A percentile compares a stretch with the other conserved stretches of the same genome.
Conservation (phyloP, 2,113 vertebrate genomes). For the Etia nguti region DNA sequence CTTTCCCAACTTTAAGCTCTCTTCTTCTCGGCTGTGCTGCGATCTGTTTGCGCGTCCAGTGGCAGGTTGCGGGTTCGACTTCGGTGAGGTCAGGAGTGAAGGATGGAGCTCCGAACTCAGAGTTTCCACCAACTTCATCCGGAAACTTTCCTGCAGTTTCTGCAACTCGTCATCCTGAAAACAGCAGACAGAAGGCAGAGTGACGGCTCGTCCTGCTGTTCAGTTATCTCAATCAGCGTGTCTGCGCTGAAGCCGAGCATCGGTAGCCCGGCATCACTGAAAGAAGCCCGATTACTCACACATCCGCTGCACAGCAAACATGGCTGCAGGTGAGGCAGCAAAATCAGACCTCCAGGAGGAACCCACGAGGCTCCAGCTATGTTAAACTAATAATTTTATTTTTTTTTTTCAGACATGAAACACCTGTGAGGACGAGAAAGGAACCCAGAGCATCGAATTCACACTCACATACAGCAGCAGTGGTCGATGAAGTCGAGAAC, state of each 20-base stretch:
- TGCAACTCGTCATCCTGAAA: neutral
- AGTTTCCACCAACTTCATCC: neutral
- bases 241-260: neutral
- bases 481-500: neutral
- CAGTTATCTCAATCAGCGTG: neutral
- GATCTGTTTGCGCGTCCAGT: neutral
- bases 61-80: rapidly evolving
- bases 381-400: too few relatives aligned
- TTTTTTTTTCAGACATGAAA: neutral
- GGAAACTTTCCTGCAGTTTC: neutral
- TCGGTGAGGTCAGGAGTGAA: neutral
- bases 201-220: rapidly evolving
- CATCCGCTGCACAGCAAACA: neutral
- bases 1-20: rapidly evolving
- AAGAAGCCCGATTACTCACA: neutral
- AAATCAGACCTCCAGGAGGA: neutral
- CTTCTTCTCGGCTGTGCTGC: neutral
- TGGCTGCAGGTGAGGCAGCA: neutral
- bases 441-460: rapidly evolving
- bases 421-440: neutral
- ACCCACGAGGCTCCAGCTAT: too few relatives aligned
- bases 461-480: neutral
- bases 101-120: neutral
- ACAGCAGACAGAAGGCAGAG: neutral
- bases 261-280: neutral